Conservation (phyloP, 1,140 invertebrate genomes). For the Leptopilina clavipes region DNA sequence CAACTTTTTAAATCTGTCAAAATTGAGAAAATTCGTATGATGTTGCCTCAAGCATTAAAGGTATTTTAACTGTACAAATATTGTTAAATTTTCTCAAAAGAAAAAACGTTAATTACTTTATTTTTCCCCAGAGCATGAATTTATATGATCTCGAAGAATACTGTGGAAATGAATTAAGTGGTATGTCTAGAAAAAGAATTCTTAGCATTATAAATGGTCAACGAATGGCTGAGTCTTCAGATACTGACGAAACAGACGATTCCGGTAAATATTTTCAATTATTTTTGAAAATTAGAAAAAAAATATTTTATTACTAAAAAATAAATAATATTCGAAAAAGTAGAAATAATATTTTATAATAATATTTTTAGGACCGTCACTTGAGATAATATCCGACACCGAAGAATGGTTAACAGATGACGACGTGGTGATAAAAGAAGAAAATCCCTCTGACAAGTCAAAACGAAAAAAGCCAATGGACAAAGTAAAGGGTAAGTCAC, state of each 20-base stretch:
- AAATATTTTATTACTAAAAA: background rate
- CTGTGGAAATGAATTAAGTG: slow-evolving; percentile 70
- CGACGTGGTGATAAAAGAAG: slow-evolving; percentile 58
- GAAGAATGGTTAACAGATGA: slow-evolving; percentile 69
- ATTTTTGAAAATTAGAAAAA: background rate
- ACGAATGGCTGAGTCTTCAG: slow-evolving; percentile 69
- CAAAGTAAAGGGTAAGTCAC: slow-evolving; percentile 40
- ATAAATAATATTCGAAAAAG: background rate
- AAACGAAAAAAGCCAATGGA: slow-evolving; percentile 49
- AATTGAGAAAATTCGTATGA: slow-evolving; percentile 71
- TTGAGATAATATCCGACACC: slow-evolving; percentile 73
- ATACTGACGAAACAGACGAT: slow-evolving; percentile 68
- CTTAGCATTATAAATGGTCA: slow-evolving; percentile 68
- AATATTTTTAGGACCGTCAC: slow-evolving; percentile 63
- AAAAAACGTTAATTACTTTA: background rate
- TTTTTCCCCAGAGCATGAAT: slow-evolving; percentile 65
- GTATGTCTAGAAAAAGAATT: slow-evolving; percentile 71
- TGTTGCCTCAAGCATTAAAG: slow-evolving; percentile 71
- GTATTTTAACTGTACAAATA: slow-evolving; percentile 45
- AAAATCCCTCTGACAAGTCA: slow-evolving; percentile 46
- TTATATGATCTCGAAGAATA: slow-evolving; percentile 68
- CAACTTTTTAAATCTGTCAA: slow-evolving; percentile 73
- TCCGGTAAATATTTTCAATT: slow-evolving; percentile 59
- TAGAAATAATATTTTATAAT: background rate
- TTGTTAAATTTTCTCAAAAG: background rate